These are phyloP conservation scores for Sarcophaga caerulescens DNA, from an alignment of 2,888 invertebrate genomes.

Conservation along the genomic window DNA sequence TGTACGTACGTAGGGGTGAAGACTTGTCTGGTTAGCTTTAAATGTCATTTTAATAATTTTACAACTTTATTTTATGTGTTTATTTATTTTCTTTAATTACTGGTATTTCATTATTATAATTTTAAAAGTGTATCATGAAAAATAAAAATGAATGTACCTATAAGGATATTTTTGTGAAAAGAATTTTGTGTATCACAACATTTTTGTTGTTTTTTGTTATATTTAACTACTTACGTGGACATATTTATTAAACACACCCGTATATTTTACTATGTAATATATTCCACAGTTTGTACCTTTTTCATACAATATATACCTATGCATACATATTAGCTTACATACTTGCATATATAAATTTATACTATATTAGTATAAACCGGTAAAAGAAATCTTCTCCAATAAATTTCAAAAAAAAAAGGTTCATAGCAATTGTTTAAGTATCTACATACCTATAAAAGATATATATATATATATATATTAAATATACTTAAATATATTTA, in stretches of 20 bases:
- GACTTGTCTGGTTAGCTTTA: conserved; percentile 62
- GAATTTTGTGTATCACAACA: conserved; percentile 19
- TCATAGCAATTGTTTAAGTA: not conserved
- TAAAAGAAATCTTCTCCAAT: conserved; percentile 11
- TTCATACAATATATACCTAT: not conserved
- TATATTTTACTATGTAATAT: conserved; percentile 45
- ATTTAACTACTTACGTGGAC: conserved; percentile 26
- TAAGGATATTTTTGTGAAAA: not conserved
- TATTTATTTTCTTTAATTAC: no score
- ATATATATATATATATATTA: no score
- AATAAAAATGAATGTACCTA: not conserved
- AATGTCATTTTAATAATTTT: conserved; percentile 45
- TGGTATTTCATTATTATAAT: no score
- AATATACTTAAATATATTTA: no score
- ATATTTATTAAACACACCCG: conserved; percentile 56
- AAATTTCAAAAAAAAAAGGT: conserved; percentile 4
- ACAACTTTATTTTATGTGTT: conserved; percentile 19
- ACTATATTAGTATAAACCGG: conserved; percentile 39
- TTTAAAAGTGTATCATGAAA: no score
- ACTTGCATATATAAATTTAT: not conserved
- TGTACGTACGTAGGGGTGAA: conserved; percentile 55
- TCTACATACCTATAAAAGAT: no score
- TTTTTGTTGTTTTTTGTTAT: conserved; percentile 22
- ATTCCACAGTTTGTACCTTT: conserved; percentile 26
- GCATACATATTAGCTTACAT: not conserved